phyloP scores from a whole-genome alignment of 23 tunicate species.

The Halocynthia aurantium region DNA sequence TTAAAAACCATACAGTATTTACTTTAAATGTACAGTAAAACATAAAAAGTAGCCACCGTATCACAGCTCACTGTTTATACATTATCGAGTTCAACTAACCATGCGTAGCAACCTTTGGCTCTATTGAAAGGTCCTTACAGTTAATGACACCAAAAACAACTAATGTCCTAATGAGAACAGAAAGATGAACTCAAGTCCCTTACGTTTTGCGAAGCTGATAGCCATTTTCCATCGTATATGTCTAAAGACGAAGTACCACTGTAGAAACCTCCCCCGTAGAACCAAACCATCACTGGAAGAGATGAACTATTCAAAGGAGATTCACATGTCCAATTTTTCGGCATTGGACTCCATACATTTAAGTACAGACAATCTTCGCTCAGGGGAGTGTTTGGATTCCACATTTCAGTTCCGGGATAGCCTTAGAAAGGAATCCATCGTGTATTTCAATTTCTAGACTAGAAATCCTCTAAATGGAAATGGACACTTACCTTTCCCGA shows the following conservation, averaged over 20 bases:
- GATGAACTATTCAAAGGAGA: background rate
- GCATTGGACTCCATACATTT: constrained; percentile 81
- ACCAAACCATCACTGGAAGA: constrained; percentile 91
- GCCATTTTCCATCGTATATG: constrained; percentile 81
- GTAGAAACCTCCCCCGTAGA: constrained; percentile 95
- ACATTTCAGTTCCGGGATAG: constrained; percentile 75
- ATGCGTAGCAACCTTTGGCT: too few species aligned
- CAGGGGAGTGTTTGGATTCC: constrained; percentile 79
- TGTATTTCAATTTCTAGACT: background rate
- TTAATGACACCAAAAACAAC: too few species aligned
- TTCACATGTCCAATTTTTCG: background rate
- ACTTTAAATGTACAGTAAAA: too few species aligned
- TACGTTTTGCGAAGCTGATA: constrained; percentile 72
- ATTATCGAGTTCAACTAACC: too few species aligned
- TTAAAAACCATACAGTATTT: too few species aligned
- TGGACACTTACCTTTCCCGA: constrained; percentile 13
- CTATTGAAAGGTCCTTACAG: too few species aligned
- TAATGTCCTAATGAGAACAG: too few species aligned
- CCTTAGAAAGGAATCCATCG: constrained; percentile 14
- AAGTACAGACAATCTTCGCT: constrained; percentile 87
- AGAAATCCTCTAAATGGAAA: background rate
- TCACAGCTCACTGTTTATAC: too few species aligned
- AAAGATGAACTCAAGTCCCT: too few species aligned
- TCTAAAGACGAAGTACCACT: constrained; percentile 83
- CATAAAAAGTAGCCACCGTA: too few species aligned